phyloP scores from a whole-genome alignment of 53 echinoderm and acorn worm genomes.

The Echinarachnius parma region DNA sequence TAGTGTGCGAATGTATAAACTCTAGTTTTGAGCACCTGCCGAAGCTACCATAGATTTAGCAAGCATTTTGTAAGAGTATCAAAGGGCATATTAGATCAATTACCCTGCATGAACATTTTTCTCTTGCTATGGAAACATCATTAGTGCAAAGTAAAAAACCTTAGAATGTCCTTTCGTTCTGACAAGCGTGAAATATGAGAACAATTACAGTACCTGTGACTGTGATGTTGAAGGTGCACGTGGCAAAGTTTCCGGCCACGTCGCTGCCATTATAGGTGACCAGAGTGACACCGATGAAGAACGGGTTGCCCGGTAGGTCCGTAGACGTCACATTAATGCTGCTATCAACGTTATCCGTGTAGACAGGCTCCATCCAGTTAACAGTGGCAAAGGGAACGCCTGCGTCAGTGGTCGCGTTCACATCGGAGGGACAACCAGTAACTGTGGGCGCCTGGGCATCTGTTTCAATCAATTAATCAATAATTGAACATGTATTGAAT shows the following conservation, averaged over 20 bases:
- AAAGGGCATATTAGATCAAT: too few species aligned
- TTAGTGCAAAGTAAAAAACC: too few species aligned
- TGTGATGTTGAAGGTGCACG: slow-evolving; percentile 13
- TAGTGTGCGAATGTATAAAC: too few species aligned
- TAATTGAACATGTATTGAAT: too few species aligned
- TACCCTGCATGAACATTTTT: too few species aligned
- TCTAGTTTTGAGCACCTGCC: too few species aligned
- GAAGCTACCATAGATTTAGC: too few species aligned
- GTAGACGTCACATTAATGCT: slow-evolving; percentile 11
- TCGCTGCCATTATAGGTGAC: slow-evolving; percentile 48
- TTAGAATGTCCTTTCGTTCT: too few species aligned
- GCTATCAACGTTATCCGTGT: slow-evolving; percentile 49
- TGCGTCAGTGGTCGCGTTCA: slow-evolving; percentile 16
- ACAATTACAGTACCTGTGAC: slow-evolving; percentile 4
- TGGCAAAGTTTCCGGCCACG: slow-evolving; percentile 37
- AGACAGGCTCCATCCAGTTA: slow-evolving; percentile 44
- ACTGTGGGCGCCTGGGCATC: slow-evolving; percentile 10
- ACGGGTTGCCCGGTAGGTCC: slow-evolving; percentile 10
- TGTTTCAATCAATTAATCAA: neutral
- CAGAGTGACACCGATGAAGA: slow-evolving; percentile 32
- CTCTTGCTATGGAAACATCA: too few species aligned
- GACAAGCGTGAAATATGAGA: neutral
- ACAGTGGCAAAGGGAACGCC: slow-evolving; percentile 6
- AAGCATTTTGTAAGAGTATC: too few species aligned
- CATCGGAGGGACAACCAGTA: slow-evolving; percentile 31